Percentiles rank a stretch among this genome's conserved stretches.
These are phyloP conservation scores for Oncopodura yosiiana DNA, from an alignment of 1,140 invertebrate species.

Conservation along the genomic window DNA sequence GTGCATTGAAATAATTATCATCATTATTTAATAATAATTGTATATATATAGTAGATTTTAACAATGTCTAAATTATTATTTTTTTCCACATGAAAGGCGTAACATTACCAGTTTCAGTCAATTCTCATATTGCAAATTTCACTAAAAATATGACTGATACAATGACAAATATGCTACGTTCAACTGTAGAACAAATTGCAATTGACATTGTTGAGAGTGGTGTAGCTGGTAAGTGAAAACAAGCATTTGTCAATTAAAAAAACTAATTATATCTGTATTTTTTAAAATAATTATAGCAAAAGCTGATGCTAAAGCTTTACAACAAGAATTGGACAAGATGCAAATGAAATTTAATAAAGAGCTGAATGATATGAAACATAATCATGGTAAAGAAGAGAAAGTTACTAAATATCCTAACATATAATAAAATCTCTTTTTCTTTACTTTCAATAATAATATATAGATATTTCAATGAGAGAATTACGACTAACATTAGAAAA, in stretches of 20 bases:
- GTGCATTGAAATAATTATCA: too few species aligned
- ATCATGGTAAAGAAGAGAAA: slow-evolving; percentile 22
- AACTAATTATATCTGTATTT: too few species aligned
- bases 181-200: slow-evolving; percentile 27
- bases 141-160: slow-evolving; percentile 21
- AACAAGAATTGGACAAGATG: slow-evolving; percentile 25
- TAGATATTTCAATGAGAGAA: slow-evolving; percentile 49
- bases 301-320: slow-evolving; percentile 14
- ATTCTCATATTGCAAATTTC: slow-evolving; percentile 18
- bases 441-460: not conserved
- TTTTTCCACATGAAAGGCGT: slow-evolving; percentile 4
- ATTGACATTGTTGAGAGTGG: slow-evolving; percentile 29
- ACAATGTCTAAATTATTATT: too few species aligned
- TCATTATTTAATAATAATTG: not conserved
- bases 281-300: too few species aligned
- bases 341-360: slow-evolving; percentile 24
- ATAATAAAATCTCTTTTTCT: not conserved
- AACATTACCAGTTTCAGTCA: slow-evolving; percentile 22
- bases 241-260: too few species aligned
- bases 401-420: not conserved
- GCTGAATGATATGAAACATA: slow-evolving; percentile 23
- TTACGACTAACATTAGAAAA: slow-evolving; percentile 54
- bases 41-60: too few species aligned
- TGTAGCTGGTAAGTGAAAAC: slow-evolving; percentile 4
- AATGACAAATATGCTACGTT: slow-evolving; percentile 6